Percentiles rank a stretch among this genome's conserved stretches.
phyloP scores from a whole-genome alignment of 2,797 vertebrate genomes.

The Phataginus tetradactyla region DNA sequence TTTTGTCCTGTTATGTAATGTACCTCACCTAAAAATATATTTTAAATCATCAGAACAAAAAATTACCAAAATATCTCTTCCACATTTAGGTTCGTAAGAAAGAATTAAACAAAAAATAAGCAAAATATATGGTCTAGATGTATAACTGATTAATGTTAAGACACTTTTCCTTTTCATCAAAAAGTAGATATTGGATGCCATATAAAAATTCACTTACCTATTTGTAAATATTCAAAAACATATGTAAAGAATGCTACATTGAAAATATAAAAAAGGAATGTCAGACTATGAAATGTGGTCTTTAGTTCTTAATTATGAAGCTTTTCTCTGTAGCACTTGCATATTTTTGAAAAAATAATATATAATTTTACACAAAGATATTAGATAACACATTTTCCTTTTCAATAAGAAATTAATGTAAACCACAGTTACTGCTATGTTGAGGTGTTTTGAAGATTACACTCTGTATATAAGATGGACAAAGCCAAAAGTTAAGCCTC shows the following conservation, averaged over 20 bases:
- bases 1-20: background rate
- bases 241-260: background rate
- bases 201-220: background rate
- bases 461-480: background rate
- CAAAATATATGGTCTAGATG: background rate
- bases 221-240: background rate
- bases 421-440: background rate
- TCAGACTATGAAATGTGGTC: background rate
- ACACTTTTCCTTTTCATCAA: background rate
- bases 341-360: background rate
- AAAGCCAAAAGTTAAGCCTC: background rate
- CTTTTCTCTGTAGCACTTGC: background rate
- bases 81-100: background rate
- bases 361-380: background rate
- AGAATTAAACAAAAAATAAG: background rate
- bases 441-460: background rate
- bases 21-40: background rate
- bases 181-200: background rate
- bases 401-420: background rate
- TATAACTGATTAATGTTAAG: background rate
- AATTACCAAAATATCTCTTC: background rate
- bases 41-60: background rate
- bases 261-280: background rate
- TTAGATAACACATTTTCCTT: background rate
- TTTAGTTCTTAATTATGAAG: background rate